Percentiles rank a stretch among this genome's conserved stretches.
phyloP scores from a whole-genome alignment of 2,113 vertebrate species.

The Cavia porcellus region DNA sequence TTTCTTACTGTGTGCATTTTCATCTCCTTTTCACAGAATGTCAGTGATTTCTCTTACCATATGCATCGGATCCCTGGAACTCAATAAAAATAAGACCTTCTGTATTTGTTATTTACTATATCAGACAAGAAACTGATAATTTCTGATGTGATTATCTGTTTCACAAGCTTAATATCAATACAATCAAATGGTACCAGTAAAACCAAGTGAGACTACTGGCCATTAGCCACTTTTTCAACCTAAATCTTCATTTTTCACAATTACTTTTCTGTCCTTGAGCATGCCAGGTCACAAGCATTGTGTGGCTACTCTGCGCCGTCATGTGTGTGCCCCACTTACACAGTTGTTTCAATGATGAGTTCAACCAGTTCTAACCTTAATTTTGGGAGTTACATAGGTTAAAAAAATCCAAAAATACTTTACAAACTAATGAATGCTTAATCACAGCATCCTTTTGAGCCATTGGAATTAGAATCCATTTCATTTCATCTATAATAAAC shows the following conservation, averaged over 20 bases:
- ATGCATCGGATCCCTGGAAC: background rate
- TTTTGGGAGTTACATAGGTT: conserved; percentile 50
- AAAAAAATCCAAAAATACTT: conserved; percentile 97
- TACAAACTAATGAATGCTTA: conserved; percentile 97
- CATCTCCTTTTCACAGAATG: too few relatives aligned
- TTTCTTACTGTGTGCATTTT: too few relatives aligned
- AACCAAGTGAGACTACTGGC: conserved; percentile 95
- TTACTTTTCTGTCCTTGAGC: too few relatives aligned
- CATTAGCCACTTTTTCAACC: conserved; percentile 61
- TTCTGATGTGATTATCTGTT: conserved; percentile 93
- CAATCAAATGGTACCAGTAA: conserved; percentile 96
- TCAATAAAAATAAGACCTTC: background rate
- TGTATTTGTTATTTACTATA: background rate
- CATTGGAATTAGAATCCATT: conserved; percentile 95
- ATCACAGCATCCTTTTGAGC: conserved; percentile 97
- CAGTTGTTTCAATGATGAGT: background rate
- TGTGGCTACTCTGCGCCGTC: background rate
- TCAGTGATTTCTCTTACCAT: background rate
- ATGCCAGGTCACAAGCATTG: too few relatives aligned
- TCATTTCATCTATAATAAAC: conserved; percentile 96
- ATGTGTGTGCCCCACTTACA: background rate
- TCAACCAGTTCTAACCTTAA: background rate
- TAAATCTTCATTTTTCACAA: too few relatives aligned
- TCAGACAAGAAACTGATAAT: background rate
- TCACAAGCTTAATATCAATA: conserved; percentile 96